phyloP scores from a whole-genome alignment of 2,797 vertebrate species.

The Gymnothorax javanicus region DNA sequence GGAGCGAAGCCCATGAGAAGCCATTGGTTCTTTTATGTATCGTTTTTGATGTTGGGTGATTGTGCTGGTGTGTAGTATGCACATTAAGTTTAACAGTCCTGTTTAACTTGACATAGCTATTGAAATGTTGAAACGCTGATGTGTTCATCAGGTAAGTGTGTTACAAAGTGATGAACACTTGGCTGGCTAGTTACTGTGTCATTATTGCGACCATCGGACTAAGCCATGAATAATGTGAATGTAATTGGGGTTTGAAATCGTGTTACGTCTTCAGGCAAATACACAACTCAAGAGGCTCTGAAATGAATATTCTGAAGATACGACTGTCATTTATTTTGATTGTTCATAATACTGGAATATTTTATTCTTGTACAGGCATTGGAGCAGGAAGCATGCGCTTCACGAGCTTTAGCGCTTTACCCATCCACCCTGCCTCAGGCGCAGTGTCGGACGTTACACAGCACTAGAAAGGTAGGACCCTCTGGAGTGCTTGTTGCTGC shows the following conservation, averaged over 20 bases:
- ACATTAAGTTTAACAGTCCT: neutral
- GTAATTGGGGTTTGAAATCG: neutral
- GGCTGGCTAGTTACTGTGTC: neutral
- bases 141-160: neutral
- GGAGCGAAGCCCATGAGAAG: neutral
- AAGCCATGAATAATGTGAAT: neutral
- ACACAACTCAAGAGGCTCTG: neutral
- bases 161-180: neutral
- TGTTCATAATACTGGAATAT: neutral
- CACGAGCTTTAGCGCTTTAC: slow-evolving; percentile 49
- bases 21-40: neutral
- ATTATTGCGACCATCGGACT: neutral
- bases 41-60: neutral
- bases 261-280: neutral
- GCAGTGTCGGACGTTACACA: slow-evolving; percentile 70
- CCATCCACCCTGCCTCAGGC: slow-evolving; percentile 36
- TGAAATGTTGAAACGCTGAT: neutral
- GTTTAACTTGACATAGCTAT: neutral
- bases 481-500: neutral
- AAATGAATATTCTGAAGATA: neutral
- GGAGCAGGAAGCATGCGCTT: slow-evolving; percentile 48
- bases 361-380: slow-evolving; percentile 49
- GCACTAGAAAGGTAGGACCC: slow-evolving; percentile 72
- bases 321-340: neutral
- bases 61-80: neutral